These are phyloP conservation scores for Olivierus martensii DNA, from an alignment of 1,140 invertebrate genomes.

Conservation along the genomic window DNA sequence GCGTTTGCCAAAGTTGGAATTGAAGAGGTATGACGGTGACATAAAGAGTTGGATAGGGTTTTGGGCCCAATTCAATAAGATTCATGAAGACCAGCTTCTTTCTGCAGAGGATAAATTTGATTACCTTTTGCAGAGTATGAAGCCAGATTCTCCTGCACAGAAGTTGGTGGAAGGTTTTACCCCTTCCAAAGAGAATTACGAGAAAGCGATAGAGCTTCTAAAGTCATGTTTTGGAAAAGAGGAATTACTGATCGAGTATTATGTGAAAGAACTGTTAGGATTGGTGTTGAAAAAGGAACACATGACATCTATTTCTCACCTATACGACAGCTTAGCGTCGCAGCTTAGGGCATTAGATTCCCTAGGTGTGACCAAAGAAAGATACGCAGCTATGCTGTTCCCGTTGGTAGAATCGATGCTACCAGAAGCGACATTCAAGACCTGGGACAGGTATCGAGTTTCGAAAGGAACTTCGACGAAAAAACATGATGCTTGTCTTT, in stretches of 20 bases:
- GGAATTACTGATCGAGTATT: conserved; percentile 14
- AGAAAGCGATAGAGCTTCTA: conserved; percentile 1
- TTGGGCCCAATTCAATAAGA: conserved; percentile 27
- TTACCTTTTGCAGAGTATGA: conserved; percentile 14
- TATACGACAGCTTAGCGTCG: too few relatives aligned
- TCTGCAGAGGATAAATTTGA: conserved; percentile 25
- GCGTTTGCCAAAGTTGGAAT: conserved; percentile 25
- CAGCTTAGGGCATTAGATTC: too few relatives aligned
- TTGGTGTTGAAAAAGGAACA: conserved; percentile 1
- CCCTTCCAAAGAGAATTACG: background rate
- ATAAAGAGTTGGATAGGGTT: conserved; percentile 28
- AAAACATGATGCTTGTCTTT: too few relatives aligned
- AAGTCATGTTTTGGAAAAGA: conserved; percentile 14
- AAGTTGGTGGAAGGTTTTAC: background rate
- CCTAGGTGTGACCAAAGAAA: too few relatives aligned
- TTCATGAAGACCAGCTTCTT: conserved; percentile 25
- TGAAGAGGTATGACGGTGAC: conserved; percentile 25
- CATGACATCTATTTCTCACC: too few relatives aligned
- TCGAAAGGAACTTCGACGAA: too few relatives aligned
- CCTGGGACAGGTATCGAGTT: too few relatives aligned
- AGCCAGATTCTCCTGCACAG: background rate
- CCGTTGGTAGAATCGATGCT: too few relatives aligned
- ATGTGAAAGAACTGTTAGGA: conserved; percentile 10
- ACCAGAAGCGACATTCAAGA: too few relatives aligned
- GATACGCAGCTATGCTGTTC: too few relatives aligned